Percentiles rank a stretch among this genome's conserved stretches.
These are phyloP conservation scores for Antechinus stuartii DNA, from an alignment of 2,113 vertebrate genomes.

Conservation along the genomic window DNA sequence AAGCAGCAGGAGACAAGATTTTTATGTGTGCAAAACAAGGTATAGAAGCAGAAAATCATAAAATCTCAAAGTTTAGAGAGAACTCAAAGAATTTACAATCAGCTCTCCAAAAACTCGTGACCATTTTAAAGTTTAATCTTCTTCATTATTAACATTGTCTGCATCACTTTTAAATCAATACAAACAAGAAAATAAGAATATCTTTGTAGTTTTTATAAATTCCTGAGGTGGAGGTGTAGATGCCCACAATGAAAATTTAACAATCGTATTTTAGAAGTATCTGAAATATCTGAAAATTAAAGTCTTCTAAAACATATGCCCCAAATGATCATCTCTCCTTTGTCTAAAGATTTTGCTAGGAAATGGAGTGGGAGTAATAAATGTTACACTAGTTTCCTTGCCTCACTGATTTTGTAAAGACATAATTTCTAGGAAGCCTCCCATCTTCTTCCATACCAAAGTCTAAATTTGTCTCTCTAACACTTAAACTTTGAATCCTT, in stretches of 20 bases:
- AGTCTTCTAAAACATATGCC: background rate
- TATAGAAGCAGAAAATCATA: background rate
- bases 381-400: background rate
- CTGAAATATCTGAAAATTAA: background rate
- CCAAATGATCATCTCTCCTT: background rate
- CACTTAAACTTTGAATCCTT: background rate
- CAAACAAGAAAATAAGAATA: background rate
- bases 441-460: background rate
- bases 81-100: background rate
- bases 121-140: background rate
- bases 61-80: background rate
- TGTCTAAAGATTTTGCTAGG: background rate
- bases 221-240: background rate
- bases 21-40: background rate
- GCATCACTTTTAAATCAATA: background rate
- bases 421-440: background rate
- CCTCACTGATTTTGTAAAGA: background rate
- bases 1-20: background rate
- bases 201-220: background rate
- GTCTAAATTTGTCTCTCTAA: background rate
- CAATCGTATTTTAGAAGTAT: background rate
- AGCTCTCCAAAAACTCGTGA: background rate
- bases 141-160: background rate
- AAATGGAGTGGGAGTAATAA: background rate
- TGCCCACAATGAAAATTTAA: background rate